Evolutionary conservation across 2,113 vertebrate species (phyloP), one percentile per base, ranked within the genome.

Genomic region (Lethenteron camtschaticum): DNA sequence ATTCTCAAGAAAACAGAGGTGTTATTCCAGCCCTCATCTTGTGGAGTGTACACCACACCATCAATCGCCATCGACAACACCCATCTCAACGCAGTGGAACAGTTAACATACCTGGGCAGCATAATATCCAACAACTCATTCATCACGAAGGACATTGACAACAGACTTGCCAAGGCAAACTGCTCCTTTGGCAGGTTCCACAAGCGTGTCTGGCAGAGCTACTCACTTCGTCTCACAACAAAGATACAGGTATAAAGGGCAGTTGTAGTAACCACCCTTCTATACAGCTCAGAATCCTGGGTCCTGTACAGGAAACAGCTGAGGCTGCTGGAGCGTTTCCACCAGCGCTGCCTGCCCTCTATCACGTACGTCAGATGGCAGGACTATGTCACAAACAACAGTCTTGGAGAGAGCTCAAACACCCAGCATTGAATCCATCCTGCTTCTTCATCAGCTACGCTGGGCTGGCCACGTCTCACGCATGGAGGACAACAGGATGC

Each of bases 301-400:
- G 59, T 63, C 59, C 59, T 63, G 13, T 63, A 63, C 59, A 63
- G 24, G 24, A 41, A 41, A 41, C 3, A 41, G 24, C 24, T 41
- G 24, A 41, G 24, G 24, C 24, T 41, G 59, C 59, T 63, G 3
- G 5, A 63, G 59, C 59, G 16, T 16, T 63, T 63, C 16, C 59
- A 63, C 16, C 59, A 63, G 16, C 16, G 59, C 59, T 63, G 13
- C 59, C 59, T 63, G 59, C 59, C 3, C 59, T 63, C 16, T 16
- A 63, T 63, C 59, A 63, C 16, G 59, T 5, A 63, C 59, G 16
- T 63, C 16, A 63, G 16, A 63, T 63, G 59, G 59, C 59, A 63
- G 59, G 16, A 63, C 59, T 63, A 63, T 16, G 16, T 63, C 16
- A 63, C 59, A 63, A 63, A 63, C 59, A 63, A 63, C 16, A 63